These are phyloP conservation scores for Epizoanthus stellaris DNA, from an alignment of 92 coral and sea anemone genomes.

Conservation along the genomic window DNA sequence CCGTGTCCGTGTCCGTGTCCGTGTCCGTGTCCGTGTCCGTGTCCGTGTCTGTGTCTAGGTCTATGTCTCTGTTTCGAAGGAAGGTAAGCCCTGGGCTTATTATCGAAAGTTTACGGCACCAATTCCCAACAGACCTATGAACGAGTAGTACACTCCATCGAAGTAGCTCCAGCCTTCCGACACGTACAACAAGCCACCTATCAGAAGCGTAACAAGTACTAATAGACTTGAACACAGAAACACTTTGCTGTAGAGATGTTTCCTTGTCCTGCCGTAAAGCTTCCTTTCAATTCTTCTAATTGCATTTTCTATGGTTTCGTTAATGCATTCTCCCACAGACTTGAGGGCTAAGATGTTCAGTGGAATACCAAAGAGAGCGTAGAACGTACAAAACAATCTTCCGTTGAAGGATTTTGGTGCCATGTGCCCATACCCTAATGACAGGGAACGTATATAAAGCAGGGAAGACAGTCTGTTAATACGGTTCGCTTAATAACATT, in stretches of 20 bases:
- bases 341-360: conserved; percentile 42
- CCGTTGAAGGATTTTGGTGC: conserved; percentile 31
- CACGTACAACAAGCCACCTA: conserved; percentile 33
- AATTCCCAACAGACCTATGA: conserved; percentile 25
- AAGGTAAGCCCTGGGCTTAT: too few species aligned
- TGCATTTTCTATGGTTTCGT: conserved; percentile 22
- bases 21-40: too few species aligned
- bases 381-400: conserved; percentile 36
- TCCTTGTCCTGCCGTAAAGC: conserved; percentile 13
- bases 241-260: conserved; percentile 27
- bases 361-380: conserved; percentile 35
- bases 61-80: too few species aligned
- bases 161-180: conserved; percentile 38
- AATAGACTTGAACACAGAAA: conserved; percentile 27
- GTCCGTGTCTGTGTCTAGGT: too few species aligned
- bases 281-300: conserved; percentile 25
- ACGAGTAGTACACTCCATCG: conserved; percentile 36
- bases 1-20: too few species aligned
- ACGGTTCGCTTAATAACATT: too few species aligned
- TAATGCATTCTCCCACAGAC: conserved; percentile 30
- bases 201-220: conserved; percentile 4
- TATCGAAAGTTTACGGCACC: not conserved
- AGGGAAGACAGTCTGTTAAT: too few species aligned
- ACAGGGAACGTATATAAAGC: too few species aligned
- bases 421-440: conserved; percentile 37